These are phyloP conservation scores for Oreochromis mossambicus DNA, from an alignment of 2,797 vertebrate genomes.

Conservation along the genomic window DNA sequence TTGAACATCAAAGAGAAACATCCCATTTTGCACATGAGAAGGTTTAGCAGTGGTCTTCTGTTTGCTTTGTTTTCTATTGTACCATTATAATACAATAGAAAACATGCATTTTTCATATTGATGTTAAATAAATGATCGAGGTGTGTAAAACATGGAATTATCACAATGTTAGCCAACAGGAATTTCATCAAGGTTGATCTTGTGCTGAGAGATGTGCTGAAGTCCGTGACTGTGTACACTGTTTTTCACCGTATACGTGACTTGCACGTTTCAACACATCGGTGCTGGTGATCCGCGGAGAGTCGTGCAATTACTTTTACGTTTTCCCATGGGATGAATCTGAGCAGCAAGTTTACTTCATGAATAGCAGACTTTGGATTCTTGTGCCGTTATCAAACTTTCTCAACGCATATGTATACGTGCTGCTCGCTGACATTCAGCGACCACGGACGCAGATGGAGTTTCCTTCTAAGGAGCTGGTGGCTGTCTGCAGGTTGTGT, in stretches of 20 bases:
- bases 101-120: not conserved
- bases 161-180: not conserved
- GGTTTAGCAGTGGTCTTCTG: not conserved
- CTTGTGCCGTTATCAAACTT: not conserved
- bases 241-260: not conserved
- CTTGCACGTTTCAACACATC: not conserved
- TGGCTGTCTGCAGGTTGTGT: conserved; percentile 41
- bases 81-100: not conserved
- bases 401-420: not conserved
- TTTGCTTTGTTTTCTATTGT: not conserved
- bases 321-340: not conserved
- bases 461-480: conserved; percentile 48
- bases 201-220: not conserved
- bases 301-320: not conserved
- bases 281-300: not conserved
- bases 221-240: not conserved
- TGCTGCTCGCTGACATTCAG: conserved; percentile 4
- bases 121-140: not conserved
- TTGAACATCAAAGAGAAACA: not conserved
- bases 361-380: not conserved
- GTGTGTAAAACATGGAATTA: not conserved
- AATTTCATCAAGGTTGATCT: not conserved
- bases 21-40: not conserved
- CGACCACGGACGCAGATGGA: conserved; percentile 25
- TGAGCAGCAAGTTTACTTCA: not conserved